A percentile compares a stretch with the other conserved stretches of the same genome.
phyloP scores from a whole-genome alignment of 2,113 vertebrate genomes.

The Miniopterus natalensis region DNA sequence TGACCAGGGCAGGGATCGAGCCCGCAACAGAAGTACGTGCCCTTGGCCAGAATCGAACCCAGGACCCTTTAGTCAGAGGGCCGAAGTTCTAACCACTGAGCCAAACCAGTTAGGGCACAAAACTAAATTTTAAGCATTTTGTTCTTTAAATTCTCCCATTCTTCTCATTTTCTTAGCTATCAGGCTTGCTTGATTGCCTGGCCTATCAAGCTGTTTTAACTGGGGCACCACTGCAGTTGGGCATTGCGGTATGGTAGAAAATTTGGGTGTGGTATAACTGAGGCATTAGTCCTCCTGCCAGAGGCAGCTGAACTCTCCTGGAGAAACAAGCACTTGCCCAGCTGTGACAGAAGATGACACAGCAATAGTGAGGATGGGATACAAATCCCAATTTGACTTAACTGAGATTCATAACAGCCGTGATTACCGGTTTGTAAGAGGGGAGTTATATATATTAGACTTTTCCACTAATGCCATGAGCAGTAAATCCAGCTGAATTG shows the following conservation, averaged over 20 bases:
- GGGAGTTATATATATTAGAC: background rate
- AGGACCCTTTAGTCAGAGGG: no score
- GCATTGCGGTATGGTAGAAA: background rate
- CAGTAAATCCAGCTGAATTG: background rate
- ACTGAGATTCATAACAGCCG: background rate
- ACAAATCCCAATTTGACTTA: background rate
- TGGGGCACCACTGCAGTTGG: background rate
- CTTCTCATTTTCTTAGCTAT: background rate
- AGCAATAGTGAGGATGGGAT: background rate
- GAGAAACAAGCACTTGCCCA: background rate
- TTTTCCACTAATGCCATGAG: background rate
- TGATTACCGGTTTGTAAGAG: background rate
- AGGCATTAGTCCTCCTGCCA: background rate
- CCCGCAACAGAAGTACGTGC: no score
- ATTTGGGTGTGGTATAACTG: background rate
- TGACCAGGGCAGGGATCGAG: no score
- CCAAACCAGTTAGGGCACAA: background rate
- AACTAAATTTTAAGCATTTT: background rate
- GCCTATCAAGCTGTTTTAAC: background rate
- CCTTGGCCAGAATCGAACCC: no score
- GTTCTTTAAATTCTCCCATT: background rate
- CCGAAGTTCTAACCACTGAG: no score
- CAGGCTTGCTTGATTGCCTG: background rate
- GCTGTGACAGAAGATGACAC: background rate
- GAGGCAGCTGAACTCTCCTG: background rate